Conservation (phyloP, 2,113 vertebrate species). For the Amia ocellicauda region DNA sequence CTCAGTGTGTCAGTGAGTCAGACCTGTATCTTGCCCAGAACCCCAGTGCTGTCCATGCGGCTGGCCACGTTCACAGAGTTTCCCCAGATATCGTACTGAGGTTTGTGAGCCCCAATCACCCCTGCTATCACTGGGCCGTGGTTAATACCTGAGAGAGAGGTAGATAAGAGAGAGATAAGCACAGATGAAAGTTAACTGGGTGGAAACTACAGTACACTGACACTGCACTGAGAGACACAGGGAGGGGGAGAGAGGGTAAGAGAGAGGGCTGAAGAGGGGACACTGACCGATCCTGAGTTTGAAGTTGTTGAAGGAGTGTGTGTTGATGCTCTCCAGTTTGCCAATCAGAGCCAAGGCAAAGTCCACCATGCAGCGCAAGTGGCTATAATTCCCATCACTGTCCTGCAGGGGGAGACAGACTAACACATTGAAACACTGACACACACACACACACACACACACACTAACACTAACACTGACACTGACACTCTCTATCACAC, state of each 20-base stretch:
- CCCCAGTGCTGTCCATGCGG: constrained; percentile 88
- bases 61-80: constrained; percentile 89
- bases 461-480: not conserved
- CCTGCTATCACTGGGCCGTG: constrained; percentile 86
- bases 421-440: not conserved
- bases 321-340: constrained; percentile 79
- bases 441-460: constrained; percentile 1
- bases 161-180: not conserved
- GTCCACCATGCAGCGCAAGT: constrained; percentile 81
- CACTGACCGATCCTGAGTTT: constrained; percentile 79
- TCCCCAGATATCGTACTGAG: constrained; percentile 91
- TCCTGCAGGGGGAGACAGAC: constrained; percentile 56
- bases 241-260: not conserved
- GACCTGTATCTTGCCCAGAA: constrained; percentile 84
- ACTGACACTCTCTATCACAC: not conserved
- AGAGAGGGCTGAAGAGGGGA: not conserved
- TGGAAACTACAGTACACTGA: not conserved
- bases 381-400: constrained; percentile 61
- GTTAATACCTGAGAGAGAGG: constrained; percentile 70
- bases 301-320: constrained; percentile 85
- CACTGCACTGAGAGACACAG: not conserved
- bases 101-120: constrained; percentile 86
- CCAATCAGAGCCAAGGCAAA: constrained; percentile 77
- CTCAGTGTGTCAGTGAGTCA: not conserved
- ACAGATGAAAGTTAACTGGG: not conserved